Percentiles rank a stretch among this genome's conserved stretches.
Conservation (phyloP, 1,140 invertebrate genomes). For the Oryzaephilus surinamensis region DNA sequence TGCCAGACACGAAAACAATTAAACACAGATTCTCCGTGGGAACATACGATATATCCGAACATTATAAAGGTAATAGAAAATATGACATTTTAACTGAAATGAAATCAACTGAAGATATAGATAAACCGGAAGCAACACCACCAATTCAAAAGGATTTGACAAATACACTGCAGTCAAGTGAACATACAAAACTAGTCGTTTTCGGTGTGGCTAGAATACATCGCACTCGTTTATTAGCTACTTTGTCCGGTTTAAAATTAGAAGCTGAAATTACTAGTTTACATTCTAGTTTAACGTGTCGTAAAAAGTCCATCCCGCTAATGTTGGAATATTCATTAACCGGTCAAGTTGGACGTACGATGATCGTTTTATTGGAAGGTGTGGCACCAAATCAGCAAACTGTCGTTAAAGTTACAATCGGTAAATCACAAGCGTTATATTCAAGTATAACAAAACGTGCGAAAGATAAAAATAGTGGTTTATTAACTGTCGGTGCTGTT, state of each 20-base stretch:
- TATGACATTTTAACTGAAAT: slow-evolving; percentile 39
- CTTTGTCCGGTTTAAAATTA: slow-evolving; percentile 84
- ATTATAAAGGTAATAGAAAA: slow-evolving; percentile 43
- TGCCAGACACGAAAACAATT: slow-evolving; percentile 89
- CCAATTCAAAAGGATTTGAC: slow-evolving; percentile 12
- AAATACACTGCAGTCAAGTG: slow-evolving; percentile 10
- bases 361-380: slow-evolving; percentile 86
- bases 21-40: slow-evolving; percentile 41
- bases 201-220: slow-evolving; percentile 75
- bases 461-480: slow-evolving; percentile 81
- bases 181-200: slow-evolving; percentile 32
- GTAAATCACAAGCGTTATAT: slow-evolving; percentile 82
- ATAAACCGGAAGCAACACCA: slow-evolving; percentile 31
- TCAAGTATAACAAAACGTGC: slow-evolving; percentile 62
- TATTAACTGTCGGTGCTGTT: slow-evolving; percentile 79
- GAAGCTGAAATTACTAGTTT: slow-evolving; percentile 81
- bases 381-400: slow-evolving; percentile 84
- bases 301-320: slow-evolving; percentile 58
- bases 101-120: slow-evolving; percentile 39
- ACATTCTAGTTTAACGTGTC: slow-evolving; percentile 62
- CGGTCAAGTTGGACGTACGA: slow-evolving; percentile 82
- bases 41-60: slow-evolving; percentile 39
- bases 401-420: slow-evolving; percentile 77
- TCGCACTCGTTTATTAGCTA: slow-evolving; percentile 75
- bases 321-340: slow-evolving; percentile 78